phyloP scores from a whole-genome alignment of 2,888 invertebrate species.

The Helleia helle region DNA sequence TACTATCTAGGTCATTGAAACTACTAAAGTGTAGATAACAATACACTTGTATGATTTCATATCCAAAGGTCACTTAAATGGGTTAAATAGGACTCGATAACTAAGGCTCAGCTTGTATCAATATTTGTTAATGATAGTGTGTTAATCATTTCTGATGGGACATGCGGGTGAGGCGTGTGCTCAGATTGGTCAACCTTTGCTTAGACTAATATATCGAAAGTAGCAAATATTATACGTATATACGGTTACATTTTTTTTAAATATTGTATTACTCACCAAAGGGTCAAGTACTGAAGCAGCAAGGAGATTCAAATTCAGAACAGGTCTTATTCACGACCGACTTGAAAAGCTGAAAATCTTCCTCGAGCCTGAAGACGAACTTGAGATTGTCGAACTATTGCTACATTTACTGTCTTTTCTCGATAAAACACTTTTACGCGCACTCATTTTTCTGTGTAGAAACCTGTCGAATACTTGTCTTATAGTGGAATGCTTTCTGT shows the following conservation, averaged over 20 bases:
- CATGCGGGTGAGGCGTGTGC: not conserved
- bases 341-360: slow-evolving; percentile 23
- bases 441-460: slow-evolving; percentile 49
- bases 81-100: not conserved
- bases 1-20: slow-evolving; percentile 4
- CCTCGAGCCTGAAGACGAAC: slow-evolving; percentile 23
- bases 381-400: slow-evolving; percentile 37
- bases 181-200: not conserved
- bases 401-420: slow-evolving; percentile 38
- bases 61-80: slow-evolving; percentile 1
- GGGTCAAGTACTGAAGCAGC: slow-evolving; percentile 6
- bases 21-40: not conserved
- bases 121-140: not conserved
- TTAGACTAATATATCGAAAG: too few relatives aligned
- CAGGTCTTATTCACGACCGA: slow-evolving; percentile 21
- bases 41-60: slow-evolving; percentile 1
- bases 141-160: not conserved
- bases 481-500: slow-evolving; percentile 80
- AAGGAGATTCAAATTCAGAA: slow-evolving; percentile 8
- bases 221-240: too few relatives aligned
- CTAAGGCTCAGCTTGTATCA: not conserved
- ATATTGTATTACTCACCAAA: slow-evolving; percentile 5
- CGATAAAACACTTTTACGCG: slow-evolving; percentile 36
- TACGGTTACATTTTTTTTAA: too few relatives aligned
- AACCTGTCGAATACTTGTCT: slow-evolving; percentile 77